Evolutionary conservation across 2,113 vertebrate genomes (phyloP).

Genomic region (Gracilinanus agilis): DNA sequence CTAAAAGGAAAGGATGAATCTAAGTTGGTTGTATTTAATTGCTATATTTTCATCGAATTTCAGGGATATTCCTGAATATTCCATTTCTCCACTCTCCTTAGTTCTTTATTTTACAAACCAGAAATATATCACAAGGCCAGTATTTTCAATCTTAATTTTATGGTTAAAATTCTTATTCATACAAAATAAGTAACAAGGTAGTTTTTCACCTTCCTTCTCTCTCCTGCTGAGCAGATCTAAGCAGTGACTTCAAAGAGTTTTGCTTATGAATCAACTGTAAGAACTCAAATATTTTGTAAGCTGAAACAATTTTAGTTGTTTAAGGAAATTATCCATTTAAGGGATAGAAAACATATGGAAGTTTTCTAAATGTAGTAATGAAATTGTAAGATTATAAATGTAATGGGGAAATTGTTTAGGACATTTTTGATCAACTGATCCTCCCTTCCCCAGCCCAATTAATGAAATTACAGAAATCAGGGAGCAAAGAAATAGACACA

Average conservation of each 20-base stretch:
- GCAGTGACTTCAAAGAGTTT: constrained; percentile 51
- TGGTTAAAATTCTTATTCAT: constrained; percentile 31
- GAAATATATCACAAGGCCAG: constrained; percentile 11
- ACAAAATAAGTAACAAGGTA: constrained; percentile 47
- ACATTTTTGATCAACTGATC: neutral
- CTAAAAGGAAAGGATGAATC: neutral
- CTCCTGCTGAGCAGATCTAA: constrained; percentile 54
- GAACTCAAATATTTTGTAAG: neutral
- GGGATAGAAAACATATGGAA: constrained; percentile 24
- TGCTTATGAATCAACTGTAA: constrained; percentile 5
- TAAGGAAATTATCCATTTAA: constrained; percentile 22
- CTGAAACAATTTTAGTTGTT: constrained; percentile 9
- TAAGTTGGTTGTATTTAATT: neutral
- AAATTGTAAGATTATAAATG: constrained; percentile 5
- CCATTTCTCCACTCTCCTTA: neutral
- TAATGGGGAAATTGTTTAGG: neutral
- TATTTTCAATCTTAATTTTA: constrained; percentile 48
- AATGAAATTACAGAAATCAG: neutral
- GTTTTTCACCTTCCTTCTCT: constrained; percentile 25
- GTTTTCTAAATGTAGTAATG: constrained; percentile 8
- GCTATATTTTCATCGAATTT: constrained; percentile 11
- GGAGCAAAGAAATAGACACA: neutral
- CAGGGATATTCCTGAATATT: neutral
- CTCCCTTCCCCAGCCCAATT: neutral
- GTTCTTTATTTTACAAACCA: constrained; percentile 1